Base-by-base conservation (phyloP, 2,888 invertebrate genomes). In the Thymelicus lineola region DNA sequence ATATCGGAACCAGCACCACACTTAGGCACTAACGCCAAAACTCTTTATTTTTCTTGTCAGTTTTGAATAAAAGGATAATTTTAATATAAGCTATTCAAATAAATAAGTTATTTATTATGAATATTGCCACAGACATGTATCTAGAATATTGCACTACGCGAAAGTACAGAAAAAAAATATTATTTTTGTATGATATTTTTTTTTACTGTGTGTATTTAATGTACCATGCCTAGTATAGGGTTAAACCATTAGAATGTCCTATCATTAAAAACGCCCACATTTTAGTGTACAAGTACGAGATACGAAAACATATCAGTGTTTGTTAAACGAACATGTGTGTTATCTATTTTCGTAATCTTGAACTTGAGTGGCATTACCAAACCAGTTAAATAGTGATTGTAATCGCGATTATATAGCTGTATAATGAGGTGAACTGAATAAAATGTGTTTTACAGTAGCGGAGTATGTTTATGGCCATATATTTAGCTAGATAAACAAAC, bases 291-390 rank as follows among this genome's bases (percentile, higher is more conserved):
- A 42, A 42, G 3, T 42, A 50, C 20, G 12, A 53, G 20, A 53
- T 53, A 53, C 53, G 12, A 12, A 20, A 53, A 53, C n/a, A 57
- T 36, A 57, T 57, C 57, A 36, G n/a, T 57, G n/a, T 57, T 35
- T 57, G 57, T 36, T 36, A 36, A 57, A 35, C 57, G 36, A 36
- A 9, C 57, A 57, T n/a, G 53, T 53, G 53, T 57, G n/a, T 36
- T 57, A 36, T 57, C 36, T n/a, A 14, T 57, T 36, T 57, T 35
- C 36, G n/a, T 36, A 36, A 57, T 57, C 57, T 57, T 57, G 36
- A 57, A 57, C 35, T 57, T 57, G 57, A 57, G 36, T 57, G 57
- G 57, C 14, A 57, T 36, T 57, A 57, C 35, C 7, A 53, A 53
- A 53, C 53, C 20, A 53, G 53, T 53, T 53, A 53, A 53, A 53